Base-by-base conservation (phyloP, 2,797 vertebrate species). In the Danionella dracula region DNA sequence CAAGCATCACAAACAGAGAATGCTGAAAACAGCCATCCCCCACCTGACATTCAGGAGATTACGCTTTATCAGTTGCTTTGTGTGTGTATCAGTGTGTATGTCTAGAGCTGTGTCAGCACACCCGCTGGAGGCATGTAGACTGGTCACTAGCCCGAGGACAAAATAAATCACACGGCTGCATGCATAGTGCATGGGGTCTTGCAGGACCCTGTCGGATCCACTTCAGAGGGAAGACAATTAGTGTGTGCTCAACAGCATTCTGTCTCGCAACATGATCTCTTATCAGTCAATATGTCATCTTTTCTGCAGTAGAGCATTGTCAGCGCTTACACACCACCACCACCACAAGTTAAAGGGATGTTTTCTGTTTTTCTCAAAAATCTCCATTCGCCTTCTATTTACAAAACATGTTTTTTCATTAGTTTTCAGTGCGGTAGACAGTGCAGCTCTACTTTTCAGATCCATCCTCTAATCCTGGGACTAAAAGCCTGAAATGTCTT, bases 201-300 rank as follows among this genome's bases (percentile, higher is more conserved):
- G 49, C 23, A 61, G 57, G 7, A 17, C 40, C 32, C 27, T 64
- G 65, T 59, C 71, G 65, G 48, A 64, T 41, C 49, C 50, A 48
- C 60, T 69, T 44, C 57, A 65, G 34, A 46, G 15, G 16, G 7
- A 57, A 59, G 55, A 65, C 55, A 73, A 69, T 65, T 46, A 73
- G 46, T 56, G 38, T 35, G 46, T 40, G 45, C 44, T 44, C 37
- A 16, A 32, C 40, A 1, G 31, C 53, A 5, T 51, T 46, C 27
- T 57, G 59, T 59, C 49, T 48, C 64, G 27, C 55, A 40, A 40
- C 6, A 17, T 57, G 58, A 51, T 57, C 21, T 51, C 46, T 60
- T 65, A 69, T 68, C 60, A 63, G 54, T 65, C 46, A 68, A 54
- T 8, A 13, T 46, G 66, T 40, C 71, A 57, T 60, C 64, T 40